Evolutionary conservation across 2,797 vertebrate species (phyloP).

Genomic region (Labroides dimidiatus): DNA sequence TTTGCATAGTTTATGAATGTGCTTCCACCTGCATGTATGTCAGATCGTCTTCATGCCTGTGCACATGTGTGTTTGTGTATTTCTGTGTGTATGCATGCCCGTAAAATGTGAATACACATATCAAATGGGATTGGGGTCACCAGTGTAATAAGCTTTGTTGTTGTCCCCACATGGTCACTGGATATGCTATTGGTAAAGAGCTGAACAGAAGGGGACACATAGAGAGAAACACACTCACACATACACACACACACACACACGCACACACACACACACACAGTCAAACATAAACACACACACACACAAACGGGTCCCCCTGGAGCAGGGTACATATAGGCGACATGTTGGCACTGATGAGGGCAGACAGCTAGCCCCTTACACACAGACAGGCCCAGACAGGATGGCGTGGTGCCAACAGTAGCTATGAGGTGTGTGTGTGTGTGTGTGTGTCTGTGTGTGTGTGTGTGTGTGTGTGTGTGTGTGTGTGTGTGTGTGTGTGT

Average conservation of each 20-base stretch:
- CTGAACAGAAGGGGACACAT: constrained; percentile 54
- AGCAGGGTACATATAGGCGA: constrained; percentile 76
- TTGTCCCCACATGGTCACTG: constrained; percentile 72
- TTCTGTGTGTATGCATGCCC: constrained; percentile 11
- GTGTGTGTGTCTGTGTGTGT: constrained; percentile 29
- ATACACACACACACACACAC: constrained; percentile 22
- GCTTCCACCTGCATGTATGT: constrained; percentile 24
- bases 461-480: constrained; percentile 28
- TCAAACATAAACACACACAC: constrained; percentile 27
- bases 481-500: constrained; percentile 31
- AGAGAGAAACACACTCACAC: constrained; percentile 22
- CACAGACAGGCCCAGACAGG: constrained; percentile 77
- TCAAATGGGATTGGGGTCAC: constrained; percentile 75
- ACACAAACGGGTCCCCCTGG: constrained; percentile 67
- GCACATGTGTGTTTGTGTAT: constrained; percentile 12
- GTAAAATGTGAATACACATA: constrained; percentile 62
- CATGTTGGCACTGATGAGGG: constrained; percentile 83
- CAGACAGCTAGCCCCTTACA: constrained; percentile 77
- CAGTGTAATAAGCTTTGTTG: constrained; percentile 74
- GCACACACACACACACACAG: constrained; percentile 21
- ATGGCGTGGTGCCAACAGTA: constrained; percentile 77
- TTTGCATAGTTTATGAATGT: constrained; percentile 15
- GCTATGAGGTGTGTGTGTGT: constrained; percentile 36
- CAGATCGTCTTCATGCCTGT: constrained; percentile 1
- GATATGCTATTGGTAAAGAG: constrained; percentile 50